These are phyloP conservation scores for Ptychoptera albimana DNA, from an alignment of 2,888 invertebrate genomes.

Conservation along the genomic window DNA sequence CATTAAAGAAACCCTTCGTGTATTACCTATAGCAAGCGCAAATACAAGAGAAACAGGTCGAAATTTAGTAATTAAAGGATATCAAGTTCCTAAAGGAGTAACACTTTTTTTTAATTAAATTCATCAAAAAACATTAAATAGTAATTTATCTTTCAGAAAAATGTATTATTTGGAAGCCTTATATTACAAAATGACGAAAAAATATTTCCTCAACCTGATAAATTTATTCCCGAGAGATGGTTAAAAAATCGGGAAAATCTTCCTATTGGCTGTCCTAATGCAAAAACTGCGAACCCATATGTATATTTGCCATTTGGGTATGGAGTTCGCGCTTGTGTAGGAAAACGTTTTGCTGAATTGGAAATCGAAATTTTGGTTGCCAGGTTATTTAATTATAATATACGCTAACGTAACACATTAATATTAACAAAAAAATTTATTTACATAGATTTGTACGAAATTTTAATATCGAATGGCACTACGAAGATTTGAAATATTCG, in stretches of 20 bases:
- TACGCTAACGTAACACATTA: not conserved
- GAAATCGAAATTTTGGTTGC: not conserved
- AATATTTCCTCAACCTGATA: constrained; percentile 35
- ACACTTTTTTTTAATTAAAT: too few species aligned
- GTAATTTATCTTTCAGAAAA: too few species aligned
- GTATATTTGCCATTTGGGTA: constrained; percentile 12
- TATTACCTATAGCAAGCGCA: constrained; percentile 39
- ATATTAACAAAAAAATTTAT: not conserved
- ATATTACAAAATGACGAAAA: constrained; percentile 45
- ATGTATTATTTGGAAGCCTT: too few species aligned
- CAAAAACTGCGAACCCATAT: constrained; percentile 16
- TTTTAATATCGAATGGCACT: constrained; percentile 26
- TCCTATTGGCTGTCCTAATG: constrained; percentile 9
- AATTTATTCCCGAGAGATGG: constrained; percentile 7
- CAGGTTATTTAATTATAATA: not conserved
- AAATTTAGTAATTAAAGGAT: constrained; percentile 42
- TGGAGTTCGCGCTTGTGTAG: not conserved
- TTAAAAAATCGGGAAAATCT: not conserved
- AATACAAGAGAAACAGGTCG: constrained; percentile 36
- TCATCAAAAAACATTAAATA: constrained; percentile 5
- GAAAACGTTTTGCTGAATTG: constrained; percentile 1
- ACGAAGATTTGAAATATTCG: constrained; percentile 16
- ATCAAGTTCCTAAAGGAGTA: constrained; percentile 41
- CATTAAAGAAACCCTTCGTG: constrained; percentile 49
- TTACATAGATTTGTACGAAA: constrained; percentile 30